A percentile compares a stretch with the other conserved stretches of the same genome.
These are phyloP conservation scores for Spisula solida DNA, from an alignment of 2,888 invertebrate genomes.

Conservation along the genomic window DNA sequence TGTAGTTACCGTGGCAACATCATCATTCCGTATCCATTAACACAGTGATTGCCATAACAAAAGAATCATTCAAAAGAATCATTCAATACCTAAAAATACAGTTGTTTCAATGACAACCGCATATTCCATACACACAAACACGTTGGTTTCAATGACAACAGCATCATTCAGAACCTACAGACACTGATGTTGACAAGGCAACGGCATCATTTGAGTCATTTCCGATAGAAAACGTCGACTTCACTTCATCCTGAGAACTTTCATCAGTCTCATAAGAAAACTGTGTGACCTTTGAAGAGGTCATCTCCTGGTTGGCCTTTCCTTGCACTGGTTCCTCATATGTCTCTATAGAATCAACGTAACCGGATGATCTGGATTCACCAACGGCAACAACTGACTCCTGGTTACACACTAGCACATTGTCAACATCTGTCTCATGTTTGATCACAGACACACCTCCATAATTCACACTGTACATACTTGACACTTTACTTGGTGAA, in stretches of 20 bases:
- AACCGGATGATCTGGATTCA: constrained; percentile 40
- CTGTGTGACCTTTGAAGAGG: constrained; percentile 65
- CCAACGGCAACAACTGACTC: constrained; percentile 49
- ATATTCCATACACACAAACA: neutral
- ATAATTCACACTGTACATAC: constrained; percentile 53
- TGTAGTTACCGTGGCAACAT: neutral
- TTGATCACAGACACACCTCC: constrained; percentile 59
- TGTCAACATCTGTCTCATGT: constrained; percentile 58
- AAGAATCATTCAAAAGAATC: too few relatives aligned
- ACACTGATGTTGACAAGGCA: constrained; percentile 36
- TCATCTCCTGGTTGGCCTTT: constrained; percentile 31
- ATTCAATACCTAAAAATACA: too few relatives aligned
- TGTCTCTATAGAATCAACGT: constrained; percentile 41
- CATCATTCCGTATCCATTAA: too few relatives aligned
- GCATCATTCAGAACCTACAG: neutral
- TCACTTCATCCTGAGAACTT: constrained; percentile 72
- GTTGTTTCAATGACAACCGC: neutral
- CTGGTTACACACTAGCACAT: constrained; percentile 62
- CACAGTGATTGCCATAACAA: too few relatives aligned
- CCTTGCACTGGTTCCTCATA: constrained; percentile 32
- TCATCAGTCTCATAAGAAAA: constrained; percentile 68
- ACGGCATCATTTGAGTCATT: constrained; percentile 38
- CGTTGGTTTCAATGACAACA: neutral
- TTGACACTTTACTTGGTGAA: constrained; percentile 37
- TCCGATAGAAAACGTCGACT: constrained; percentile 48